Conservation (phyloP, 2,797 vertebrate species). For the Heteromormyrus szaboi region DNA sequence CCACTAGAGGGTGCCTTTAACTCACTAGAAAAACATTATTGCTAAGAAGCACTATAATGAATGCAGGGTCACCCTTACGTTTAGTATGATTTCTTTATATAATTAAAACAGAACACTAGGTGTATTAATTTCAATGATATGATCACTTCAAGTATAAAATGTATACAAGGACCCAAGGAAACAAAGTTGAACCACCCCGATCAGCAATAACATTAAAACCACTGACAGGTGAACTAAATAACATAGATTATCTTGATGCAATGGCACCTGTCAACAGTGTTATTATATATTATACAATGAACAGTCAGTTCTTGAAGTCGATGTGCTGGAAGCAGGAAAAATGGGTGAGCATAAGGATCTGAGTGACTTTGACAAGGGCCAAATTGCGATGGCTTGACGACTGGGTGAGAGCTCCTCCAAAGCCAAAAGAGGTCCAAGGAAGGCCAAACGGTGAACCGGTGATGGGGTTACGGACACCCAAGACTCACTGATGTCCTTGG, state of each 20-base stretch:
- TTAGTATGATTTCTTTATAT: background rate
- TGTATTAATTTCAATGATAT: background rate
- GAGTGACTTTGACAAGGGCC: background rate
- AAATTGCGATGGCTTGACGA: background rate
- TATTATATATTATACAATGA: background rate
- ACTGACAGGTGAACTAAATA: background rate
- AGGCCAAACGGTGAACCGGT: background rate
- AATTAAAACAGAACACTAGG: background rate
- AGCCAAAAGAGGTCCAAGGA: background rate
- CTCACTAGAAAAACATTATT: background rate
- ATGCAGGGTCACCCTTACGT: background rate
- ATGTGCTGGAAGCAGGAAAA: background rate
- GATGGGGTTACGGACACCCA: background rate
- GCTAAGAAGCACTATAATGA: background rate
- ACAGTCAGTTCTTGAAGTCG: background rate
- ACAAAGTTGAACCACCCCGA: background rate
- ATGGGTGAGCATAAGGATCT: background rate
- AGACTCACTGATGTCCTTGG: background rate
- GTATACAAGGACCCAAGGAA: background rate
- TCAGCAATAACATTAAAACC: background rate
- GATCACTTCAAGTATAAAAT: background rate
- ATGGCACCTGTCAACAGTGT: background rate
- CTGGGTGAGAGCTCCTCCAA: background rate
- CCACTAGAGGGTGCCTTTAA: conserved; percentile 17
- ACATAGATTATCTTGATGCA: background rate